Evolutionary conservation across 2,888 invertebrate species (phyloP).

Genomic region (Pandemis heparana): DNA sequence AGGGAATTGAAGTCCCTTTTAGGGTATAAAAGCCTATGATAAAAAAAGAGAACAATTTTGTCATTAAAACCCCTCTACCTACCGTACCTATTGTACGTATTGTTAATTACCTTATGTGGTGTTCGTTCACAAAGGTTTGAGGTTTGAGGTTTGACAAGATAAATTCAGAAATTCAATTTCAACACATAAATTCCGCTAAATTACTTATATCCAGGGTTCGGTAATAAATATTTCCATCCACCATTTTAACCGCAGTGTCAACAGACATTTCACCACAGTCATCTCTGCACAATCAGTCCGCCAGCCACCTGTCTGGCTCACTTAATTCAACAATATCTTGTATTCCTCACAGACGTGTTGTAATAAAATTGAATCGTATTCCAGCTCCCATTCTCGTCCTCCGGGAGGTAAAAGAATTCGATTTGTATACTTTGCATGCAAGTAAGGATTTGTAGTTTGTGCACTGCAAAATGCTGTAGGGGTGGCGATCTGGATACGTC

Average conservation of each 20-base stretch:
- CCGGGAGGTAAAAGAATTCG: conserved; percentile 33
- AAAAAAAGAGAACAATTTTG: too few relatives aligned
- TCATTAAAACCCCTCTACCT: too few relatives aligned
- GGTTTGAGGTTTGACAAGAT: background rate
- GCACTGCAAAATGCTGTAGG: conserved; percentile 28
- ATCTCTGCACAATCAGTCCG: background rate
- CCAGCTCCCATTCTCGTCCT: conserved; percentile 9
- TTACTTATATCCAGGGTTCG: background rate
- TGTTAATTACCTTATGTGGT: too few relatives aligned
- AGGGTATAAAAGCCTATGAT: too few relatives aligned
- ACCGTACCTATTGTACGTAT: too few relatives aligned
- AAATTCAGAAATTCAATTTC: background rate
- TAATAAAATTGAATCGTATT: conserved; percentile 36
- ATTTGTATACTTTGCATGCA: conserved; percentile 39
- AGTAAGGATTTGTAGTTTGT: conserved; percentile 27
- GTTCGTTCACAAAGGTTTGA: too few relatives aligned
- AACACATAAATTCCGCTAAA: background rate
- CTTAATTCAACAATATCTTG: conserved; percentile 16
- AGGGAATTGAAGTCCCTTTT: too few relatives aligned
- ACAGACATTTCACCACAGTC: conserved; percentile 8
- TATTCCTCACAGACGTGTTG: conserved; percentile 21
- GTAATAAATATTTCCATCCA: background rate
- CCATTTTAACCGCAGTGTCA: conserved; percentile 9
- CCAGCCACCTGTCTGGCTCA: conserved; percentile 21
- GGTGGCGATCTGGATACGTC: background rate